A percentile compares a stretch with the other conserved stretches of the same genome.
phyloP scores from a whole-genome alignment of 2,888 invertebrate species.

The Chrysolina oricalcia region DNA sequence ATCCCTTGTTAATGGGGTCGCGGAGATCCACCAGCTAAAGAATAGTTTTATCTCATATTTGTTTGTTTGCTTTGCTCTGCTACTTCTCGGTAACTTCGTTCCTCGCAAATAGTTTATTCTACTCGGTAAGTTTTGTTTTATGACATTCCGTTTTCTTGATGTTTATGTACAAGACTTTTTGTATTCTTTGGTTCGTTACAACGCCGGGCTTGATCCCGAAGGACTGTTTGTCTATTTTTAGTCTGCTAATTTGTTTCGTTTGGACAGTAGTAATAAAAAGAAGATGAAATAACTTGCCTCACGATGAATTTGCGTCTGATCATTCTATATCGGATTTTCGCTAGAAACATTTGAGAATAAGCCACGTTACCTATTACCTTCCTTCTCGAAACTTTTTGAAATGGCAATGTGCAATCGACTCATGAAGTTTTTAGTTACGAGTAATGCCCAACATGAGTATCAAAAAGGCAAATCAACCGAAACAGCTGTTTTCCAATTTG shows the following conservation, averaged over 20 bases:
- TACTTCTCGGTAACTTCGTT: slow-evolving; percentile 51
- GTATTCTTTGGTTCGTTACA: slow-evolving; percentile 42
- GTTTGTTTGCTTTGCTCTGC: slow-evolving; percentile 55
- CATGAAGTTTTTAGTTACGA: too few species aligned
- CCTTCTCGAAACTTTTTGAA: too few species aligned
- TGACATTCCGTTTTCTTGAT: slow-evolving; percentile 58
- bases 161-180: slow-evolving; percentile 52
- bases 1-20: slow-evolving; percentile 64
- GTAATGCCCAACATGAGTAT: too few species aligned
- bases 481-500: too few species aligned
- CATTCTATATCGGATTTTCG: too few species aligned
- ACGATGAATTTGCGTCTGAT: too few species aligned
- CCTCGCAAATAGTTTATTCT: slow-evolving; percentile 58
- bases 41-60: slow-evolving; percentile 63
- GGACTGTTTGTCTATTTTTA: slow-evolving; percentile 37
- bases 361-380: too few species aligned
- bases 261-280: background rate
- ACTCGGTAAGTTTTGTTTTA: slow-evolving; percentile 59
- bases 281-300: too few species aligned
- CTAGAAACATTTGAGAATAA: too few species aligned
- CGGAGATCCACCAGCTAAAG: slow-evolving; percentile 52
- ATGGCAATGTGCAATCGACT: too few species aligned
- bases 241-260: slow-evolving; percentile 45
- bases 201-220: slow-evolving; percentile 35
- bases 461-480: too few species aligned